Conservation (phyloP, 2,797 vertebrate genomes). For the Acrossocheilus fasciatus region DNA sequence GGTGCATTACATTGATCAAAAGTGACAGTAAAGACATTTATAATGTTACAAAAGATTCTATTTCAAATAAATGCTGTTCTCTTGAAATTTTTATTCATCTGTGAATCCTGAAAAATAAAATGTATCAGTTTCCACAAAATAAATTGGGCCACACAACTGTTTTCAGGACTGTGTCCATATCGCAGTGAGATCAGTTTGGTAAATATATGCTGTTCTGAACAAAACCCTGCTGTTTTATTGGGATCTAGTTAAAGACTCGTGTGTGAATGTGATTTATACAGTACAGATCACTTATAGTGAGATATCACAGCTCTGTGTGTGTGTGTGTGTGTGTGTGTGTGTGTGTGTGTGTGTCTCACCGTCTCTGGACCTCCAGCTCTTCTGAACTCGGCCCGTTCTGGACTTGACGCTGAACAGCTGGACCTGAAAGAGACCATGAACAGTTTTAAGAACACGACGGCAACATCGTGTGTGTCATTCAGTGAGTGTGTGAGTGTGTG, state of each 20-base stretch:
- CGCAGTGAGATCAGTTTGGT: not conserved
- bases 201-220: not conserved
- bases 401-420: slow-evolving; percentile 91
- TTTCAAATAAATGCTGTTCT: not conserved
- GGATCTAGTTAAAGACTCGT: not conserved
- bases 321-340: too few relatives aligned
- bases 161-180: not conserved
- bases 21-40: not conserved
- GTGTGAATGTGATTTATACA: not conserved
- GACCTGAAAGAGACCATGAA: slow-evolving; percentile 78
- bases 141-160: not conserved
- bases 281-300: not conserved
- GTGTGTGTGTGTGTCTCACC: slow-evolving; percentile 73
- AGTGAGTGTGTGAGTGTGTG: not conserved
- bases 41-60: not conserved
- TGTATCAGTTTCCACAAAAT: not conserved
- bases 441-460: not conserved
- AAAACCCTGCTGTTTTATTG: not conserved
- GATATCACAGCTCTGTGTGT: not conserved
- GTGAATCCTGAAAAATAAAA: not conserved
- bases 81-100: not conserved
- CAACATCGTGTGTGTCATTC: not conserved
- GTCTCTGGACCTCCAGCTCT: slow-evolving; percentile 95
- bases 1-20: not conserved
- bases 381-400: slow-evolving; percentile 96